Percentiles rank a stretch among this genome's conserved stretches.
These are phyloP conservation scores for Diaprepes abbreviatus DNA, from an alignment of 2,888 invertebrate species.

Conservation along the genomic window DNA sequence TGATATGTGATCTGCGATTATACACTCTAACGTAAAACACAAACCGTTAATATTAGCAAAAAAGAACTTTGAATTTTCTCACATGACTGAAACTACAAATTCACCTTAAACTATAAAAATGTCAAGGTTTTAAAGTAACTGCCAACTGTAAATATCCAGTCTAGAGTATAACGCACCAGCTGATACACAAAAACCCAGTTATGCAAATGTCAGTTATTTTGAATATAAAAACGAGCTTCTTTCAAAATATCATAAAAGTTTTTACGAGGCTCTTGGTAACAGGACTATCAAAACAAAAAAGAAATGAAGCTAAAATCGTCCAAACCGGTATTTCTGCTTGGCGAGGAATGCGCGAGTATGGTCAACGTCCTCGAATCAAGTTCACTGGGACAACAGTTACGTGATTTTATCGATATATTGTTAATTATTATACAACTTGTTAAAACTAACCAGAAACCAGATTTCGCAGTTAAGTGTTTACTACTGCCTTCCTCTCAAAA, in stretches of 20 bases:
- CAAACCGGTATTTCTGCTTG: slow-evolving; percentile 21
- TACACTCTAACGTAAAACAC: no score
- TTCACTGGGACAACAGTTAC: slow-evolving; percentile 54
- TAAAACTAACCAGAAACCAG: slow-evolving; percentile 35
- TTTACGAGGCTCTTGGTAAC: background rate
- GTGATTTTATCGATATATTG: slow-evolving; percentile 43
- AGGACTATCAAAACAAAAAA: background rate
- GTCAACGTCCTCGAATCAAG: slow-evolving; percentile 53
- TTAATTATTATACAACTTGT: slow-evolving; percentile 29
- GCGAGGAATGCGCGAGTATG: slow-evolving; percentile 29
- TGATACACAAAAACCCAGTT: background rate
- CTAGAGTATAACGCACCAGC: no score
- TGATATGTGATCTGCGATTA: no score
- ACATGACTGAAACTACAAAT: no score
- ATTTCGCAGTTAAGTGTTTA: slow-evolving; percentile 36
- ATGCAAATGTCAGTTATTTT: background rate
- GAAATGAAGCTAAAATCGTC: background rate
- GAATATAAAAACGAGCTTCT: background rate
- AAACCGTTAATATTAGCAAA: no score
- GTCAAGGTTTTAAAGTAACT: no score
- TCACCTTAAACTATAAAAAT: no score
- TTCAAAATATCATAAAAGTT: background rate
- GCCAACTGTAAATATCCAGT: no score
- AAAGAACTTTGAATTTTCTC: no score
- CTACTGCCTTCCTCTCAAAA: slow-evolving; percentile 30